phyloP scores from a whole-genome alignment of 2,113 vertebrate species.

The Mionectes macconnelli region DNA sequence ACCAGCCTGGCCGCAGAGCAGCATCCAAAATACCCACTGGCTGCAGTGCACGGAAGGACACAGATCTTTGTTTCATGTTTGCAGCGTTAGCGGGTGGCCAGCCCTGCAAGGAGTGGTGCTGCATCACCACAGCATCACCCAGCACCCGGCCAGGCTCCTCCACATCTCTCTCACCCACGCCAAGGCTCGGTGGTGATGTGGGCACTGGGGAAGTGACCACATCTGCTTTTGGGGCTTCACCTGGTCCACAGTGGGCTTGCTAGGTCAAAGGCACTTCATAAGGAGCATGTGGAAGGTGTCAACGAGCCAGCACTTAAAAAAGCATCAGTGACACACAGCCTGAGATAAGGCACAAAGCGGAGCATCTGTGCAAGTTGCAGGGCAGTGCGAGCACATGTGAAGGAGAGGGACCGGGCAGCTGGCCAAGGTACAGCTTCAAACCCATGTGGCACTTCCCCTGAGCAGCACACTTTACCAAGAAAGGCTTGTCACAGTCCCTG shows the following conservation, averaged over 20 bases:
- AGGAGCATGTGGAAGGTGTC: neutral
- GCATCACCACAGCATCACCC: neutral
- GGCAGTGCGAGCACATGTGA: neutral
- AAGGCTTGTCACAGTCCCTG: neutral
- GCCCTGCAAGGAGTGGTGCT: neutral
- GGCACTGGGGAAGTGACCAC: fast-evolving
- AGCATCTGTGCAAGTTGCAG: neutral
- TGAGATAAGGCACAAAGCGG: neutral
- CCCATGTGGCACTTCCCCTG: neutral
- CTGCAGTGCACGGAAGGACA: neutral
- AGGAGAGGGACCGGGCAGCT: neutral
- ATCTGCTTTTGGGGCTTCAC: neutral
- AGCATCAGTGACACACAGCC: neutral
- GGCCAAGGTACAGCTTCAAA: neutral
- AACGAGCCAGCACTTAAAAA: neutral
- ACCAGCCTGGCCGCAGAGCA: neutral
- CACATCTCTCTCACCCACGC: neutral
- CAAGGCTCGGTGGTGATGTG: neutral
- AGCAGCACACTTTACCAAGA: slow-evolving; percentile 29
- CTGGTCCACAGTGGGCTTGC: neutral
- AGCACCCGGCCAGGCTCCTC: neutral
- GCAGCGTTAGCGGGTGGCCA: neutral
- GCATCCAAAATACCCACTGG: neutral
- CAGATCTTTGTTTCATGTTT: fast-evolving
- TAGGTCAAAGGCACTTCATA: neutral